Base-by-base conservation (phyloP, 2,888 invertebrate genomes). In the Drosophila suboccidentalis region DNA sequence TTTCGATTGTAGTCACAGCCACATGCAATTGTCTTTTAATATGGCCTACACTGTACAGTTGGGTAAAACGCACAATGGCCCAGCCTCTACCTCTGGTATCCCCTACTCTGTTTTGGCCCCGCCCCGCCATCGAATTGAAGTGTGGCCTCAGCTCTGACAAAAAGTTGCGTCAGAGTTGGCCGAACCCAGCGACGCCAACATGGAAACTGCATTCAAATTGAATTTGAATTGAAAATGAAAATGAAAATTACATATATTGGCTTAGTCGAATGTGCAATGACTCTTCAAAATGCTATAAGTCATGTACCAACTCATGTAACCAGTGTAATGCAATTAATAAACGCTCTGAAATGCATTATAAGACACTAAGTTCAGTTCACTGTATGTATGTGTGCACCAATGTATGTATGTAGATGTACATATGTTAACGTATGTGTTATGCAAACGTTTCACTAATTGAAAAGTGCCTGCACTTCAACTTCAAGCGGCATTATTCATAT, bases 121-220 rank as follows among this genome's bases (percentile, higher is more conserved):
- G 63, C 34, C 59, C 47, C 47, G 15, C n/a, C 58, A 43, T 53
- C 72, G 61, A 65, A 54, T 54, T 54, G 53, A 54, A 72, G 61
- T 44, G 51, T 66, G 63, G 61, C 58, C 50, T 32, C 60, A 47
- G 51, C 65, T 26, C 53, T 53, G 22, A 19, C 29, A 61, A 44
- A 44, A 29, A 29, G 53, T 78, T 78, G 78, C 78, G 71, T 78
- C 78, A 78, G 78, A 77, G 74, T 58, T 63, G 78, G 86, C 84
- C 83, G 70, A 79, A 55, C 87, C 87, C 79, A 65, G 61, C 39
- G 43, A 78, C 83, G 82, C 87, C 87, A 84, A 84, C 84, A 87
- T 84, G 81, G 63, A 63, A 83, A 74, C 67, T 66, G 71, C 78
- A 78, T 78, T 78, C 75, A 78, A 78, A 78, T 74, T 67, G 59